Evolutionary conservation across 1,140 invertebrate genomes (phyloP), one percentile per base, ranked within the genome.

Genomic region (Helicoverpa zea): DNA sequence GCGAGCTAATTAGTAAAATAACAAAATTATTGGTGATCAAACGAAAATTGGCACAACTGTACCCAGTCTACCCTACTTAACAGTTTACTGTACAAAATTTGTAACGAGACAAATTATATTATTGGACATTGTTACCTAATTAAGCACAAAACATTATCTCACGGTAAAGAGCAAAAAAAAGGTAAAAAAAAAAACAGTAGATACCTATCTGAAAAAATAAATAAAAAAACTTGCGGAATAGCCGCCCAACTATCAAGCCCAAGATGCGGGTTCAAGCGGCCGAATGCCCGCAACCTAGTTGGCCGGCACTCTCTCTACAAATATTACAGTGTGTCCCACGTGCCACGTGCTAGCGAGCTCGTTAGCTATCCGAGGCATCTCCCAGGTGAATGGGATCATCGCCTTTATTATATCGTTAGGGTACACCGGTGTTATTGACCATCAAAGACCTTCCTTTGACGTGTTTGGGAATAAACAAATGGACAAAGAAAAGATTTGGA

Each of bases 281-380:
- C 77, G 77, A 72, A 51, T 72, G 77, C 77, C 64, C 77, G 85
- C 87, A 90, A 90, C 89, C 89, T 84, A 90, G 59, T 90, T 90
- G 89, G 89, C 89, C 63, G 49, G 64, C 18, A 54, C 72, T 35
- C 76, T 80, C 70, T 80, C 59, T 73, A 77, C 74, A 81, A 79
- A 81, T 81, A 78, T 81, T 78, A 66, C 61, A 30, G 59, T 76
- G 61, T 73, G 63, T 47, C 54, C 47, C 72, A 16, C 72, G 16
- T 23, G 16, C 29, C 52, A 35, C 16, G 58, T 78, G 77, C 58
- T 49, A 78, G 51, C 76, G 52, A 29, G 51, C 78, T 79, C 54
- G 78, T 79, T 68, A 56, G 64, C 49, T 61, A 59, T 72, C 58
- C 78, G 64, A 47, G 54, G 76, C 23, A 79, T 79, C 68, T 79